Evolutionary conservation across 2,113 vertebrate species (phyloP), one percentile per base, ranked within the genome.

Genomic region (Nansenia antarctica): DNA sequence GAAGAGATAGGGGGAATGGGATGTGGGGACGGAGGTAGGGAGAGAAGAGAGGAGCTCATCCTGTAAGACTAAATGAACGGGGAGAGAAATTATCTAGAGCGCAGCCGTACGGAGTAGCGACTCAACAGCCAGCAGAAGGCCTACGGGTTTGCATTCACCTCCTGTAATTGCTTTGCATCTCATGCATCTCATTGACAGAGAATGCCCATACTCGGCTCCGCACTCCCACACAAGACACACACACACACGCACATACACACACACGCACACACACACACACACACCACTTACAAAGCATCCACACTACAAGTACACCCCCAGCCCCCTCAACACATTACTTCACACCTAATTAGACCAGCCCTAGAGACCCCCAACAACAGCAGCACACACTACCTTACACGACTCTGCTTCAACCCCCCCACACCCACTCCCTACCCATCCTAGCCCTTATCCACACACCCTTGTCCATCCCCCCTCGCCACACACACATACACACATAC

Each of bases 401-500:
- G 9, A 39, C 37, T 14, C 14, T 15, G 5, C 14, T 42, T 53
- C 49, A 18, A 22, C 9, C 49, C 9, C 49, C 6, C 9, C 22
- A 18, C 9, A 18, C 29, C 15, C 27, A 2, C 27, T 18, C 27
- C 27, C 3, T 3, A 52, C 5, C 47, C 47, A 0, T 22, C n/a
- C n/a, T n/a, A n/a, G n/a, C n/a, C 47, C 39, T 42, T 11, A 4
- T 37, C 39, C 37, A 2, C 37, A 42, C 37, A 3, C 39, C 39
- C 39, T 3, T 9, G 11, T n/a, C 47, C 47, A 2, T 31, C 85
- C 76, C 77, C 74, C 49, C 55, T 59, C 30, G 24, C 39, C 39
- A 14, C 26, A 18, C 12, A 57, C 29, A 29, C 20, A 59, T 58
- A 35, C 62, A 76, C 64, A 68, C 2, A 14, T 22, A 27, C 24